phyloP scores from a whole-genome alignment of 1,140 invertebrate species.

The Eupristina koningsbergeri region DNA sequence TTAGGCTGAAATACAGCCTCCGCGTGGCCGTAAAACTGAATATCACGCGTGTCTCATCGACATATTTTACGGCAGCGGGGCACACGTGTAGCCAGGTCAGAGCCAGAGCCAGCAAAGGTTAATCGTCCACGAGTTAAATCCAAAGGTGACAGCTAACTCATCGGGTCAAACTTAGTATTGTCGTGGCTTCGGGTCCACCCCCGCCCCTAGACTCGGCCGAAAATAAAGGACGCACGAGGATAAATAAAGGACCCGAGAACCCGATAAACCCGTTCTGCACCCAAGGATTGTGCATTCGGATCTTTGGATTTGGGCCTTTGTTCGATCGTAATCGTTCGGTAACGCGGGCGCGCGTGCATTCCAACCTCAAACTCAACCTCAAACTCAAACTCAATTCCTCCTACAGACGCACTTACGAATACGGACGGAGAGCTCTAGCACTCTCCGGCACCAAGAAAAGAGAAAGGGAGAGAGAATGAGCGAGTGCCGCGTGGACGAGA shows the following conservation, averaged over 20 bases:
- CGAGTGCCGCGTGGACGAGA: conserved; percentile 32
- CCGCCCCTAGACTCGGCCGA: not conserved
- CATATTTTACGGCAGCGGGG: conserved; percentile 8
- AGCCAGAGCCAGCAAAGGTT: too few relatives aligned
- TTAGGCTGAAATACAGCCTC: not conserved
- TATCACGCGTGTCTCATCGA: not conserved
- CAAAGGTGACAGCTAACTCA: conserved; percentile 38
- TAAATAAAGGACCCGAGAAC: conserved; percentile 26
- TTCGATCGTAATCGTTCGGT: conserved; percentile 49
- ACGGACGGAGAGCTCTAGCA: conserved; percentile 11
- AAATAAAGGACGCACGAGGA: conserved; percentile 1
- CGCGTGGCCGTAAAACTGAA: conserved; percentile 13
- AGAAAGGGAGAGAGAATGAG: conserved; percentile 26
- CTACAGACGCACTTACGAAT: conserved; percentile 49
- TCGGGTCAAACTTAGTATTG: not conserved
- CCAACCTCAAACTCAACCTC: conserved; percentile 44
- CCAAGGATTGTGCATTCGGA: conserved; percentile 41
- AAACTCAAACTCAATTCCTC: conserved; percentile 49
- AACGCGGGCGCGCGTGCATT: conserved; percentile 38
- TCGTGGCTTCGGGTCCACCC: too few relatives aligned
- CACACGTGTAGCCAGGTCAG: too few relatives aligned
- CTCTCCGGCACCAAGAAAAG: not conserved
- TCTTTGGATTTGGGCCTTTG: conserved; percentile 44
- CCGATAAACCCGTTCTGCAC: conserved; percentile 45
- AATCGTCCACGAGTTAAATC: not conserved